Evolutionary conservation across 1,140 invertebrate genomes (phyloP), one percentile per base, ranked within the genome.

Genomic region (Spodoptera litura): DNA sequence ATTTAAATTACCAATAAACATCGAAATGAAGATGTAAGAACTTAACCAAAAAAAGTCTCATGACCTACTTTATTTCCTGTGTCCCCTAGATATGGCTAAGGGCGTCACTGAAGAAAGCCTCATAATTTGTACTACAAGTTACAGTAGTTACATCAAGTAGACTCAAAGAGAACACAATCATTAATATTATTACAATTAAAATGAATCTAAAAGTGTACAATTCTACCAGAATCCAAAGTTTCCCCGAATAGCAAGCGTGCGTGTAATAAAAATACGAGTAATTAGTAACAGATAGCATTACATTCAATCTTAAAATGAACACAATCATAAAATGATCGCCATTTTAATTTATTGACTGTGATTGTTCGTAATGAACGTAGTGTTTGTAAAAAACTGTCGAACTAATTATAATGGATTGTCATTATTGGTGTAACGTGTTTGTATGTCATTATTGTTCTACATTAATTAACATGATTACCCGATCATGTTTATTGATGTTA

Each of bases 271-370:
- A 0, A 31, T 5, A 10, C 38, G 9, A 44, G 38, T 10, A 64
- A 64, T 64, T 64, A 64, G 61, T 64, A 49, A 64, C 20, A 25
- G 38, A 66, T 66, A 66, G 38, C 62, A 66, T 66, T 15, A 51
- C 38, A 44, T 66, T 49, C 38, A 66, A 25, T 20, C 44, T 49
- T 49, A 20, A 66, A 49, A 66, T 15, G 38, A 66, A 66, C 62
- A 51, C 15, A 44, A 27, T 52, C 20, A 53, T 53, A 52, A 52
- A 15, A 13, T 53, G 66, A 70, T 70, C 27, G 49, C 25, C 27
- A 52, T 70, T 70, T 70, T 70, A 70, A 53, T 70, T 70, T 70
- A 70, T 52, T 31, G 20, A 51, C 66, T 53, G 31, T 70, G 20
- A 70, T 53, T 70, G 49, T 53, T n/a, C 20, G 11, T 70, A 53